Evolutionary conservation across 2,888 invertebrate species (phyloP).

Genomic region (Acronicta alni): DNA sequence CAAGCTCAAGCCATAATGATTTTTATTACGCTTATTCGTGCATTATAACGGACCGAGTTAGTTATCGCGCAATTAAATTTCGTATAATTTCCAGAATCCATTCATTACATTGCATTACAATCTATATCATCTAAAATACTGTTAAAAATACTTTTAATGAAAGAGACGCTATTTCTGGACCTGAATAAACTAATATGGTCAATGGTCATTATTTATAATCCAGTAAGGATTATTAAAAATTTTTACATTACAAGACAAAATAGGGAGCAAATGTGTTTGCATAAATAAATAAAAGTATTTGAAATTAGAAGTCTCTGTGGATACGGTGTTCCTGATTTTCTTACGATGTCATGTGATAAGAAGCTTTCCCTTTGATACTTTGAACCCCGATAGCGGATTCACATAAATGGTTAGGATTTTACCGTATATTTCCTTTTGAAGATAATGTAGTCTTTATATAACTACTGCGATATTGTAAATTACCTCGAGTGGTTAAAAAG

Average conservation of each 20-base stretch:
- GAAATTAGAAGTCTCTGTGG: slow-evolving; percentile 29
- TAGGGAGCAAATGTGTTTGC: background rate
- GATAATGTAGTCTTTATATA: slow-evolving; percentile 31
- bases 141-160: background rate
- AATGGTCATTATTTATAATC: too few species aligned
- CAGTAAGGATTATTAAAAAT: too few species aligned
- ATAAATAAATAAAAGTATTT: slow-evolving; percentile 38
- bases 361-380: slow-evolving; percentile 54
- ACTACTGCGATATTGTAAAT: slow-evolving; percentile 32
- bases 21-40: slow-evolving; percentile 72
- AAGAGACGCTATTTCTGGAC: too few species aligned
- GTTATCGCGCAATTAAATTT: slow-evolving; percentile 71
- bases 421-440: slow-evolving; percentile 47
- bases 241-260: too few species aligned
- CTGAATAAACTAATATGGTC: too few species aligned
- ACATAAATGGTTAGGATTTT: slow-evolving; percentile 44
- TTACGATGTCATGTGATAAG: slow-evolving; percentile 50
- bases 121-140: too few species aligned
- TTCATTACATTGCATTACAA: too few species aligned
- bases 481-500: background rate
- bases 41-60: slow-evolving; percentile 65
- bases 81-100: slow-evolving; percentile 41
- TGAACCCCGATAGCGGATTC: slow-evolving; percentile 49
- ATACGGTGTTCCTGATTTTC: slow-evolving; percentile 37
- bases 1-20: slow-evolving; percentile 75